These are phyloP conservation scores for Progne subis DNA, from an alignment of 2,113 vertebrate species.

Conservation along the genomic window DNA sequence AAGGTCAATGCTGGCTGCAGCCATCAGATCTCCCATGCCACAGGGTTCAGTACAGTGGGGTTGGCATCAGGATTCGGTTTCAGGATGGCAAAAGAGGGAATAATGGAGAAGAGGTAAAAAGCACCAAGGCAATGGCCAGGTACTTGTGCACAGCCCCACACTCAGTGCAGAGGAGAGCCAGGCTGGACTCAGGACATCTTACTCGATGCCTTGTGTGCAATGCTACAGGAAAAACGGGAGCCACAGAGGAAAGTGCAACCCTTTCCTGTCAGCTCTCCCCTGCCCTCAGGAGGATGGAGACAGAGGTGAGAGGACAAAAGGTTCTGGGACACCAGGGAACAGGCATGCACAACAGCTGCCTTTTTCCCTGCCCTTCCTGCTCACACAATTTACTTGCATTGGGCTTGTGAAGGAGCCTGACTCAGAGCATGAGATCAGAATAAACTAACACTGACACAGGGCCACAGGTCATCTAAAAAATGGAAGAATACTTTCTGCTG, in stretches of 20 bases:
- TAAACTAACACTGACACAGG: background rate
- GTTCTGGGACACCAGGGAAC: background rate
- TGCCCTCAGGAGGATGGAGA: background rate
- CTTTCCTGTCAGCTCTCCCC: background rate
- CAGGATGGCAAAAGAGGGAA: background rate
- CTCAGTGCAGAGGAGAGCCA: background rate
- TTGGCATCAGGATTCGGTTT: background rate
- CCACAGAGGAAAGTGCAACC: background rate
- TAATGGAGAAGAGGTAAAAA: background rate
- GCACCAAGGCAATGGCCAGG: background rate
- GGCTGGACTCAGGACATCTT: background rate
- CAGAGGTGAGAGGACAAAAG: background rate
- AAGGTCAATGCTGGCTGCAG: background rate
- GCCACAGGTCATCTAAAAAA: background rate
- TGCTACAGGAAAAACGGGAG: background rate
- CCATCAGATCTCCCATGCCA: fast-evolving
- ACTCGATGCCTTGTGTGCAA: background rate
- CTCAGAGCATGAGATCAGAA: background rate
- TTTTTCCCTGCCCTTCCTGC: background rate
- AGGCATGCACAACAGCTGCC: background rate
- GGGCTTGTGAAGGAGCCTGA: background rate
- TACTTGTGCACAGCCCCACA: background rate
- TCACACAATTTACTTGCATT: background rate
- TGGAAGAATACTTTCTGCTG: background rate
- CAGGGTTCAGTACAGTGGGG: background rate